Conservation (phyloP, 1,140 invertebrate genomes). For the Ostrea denselamellosa region DNA sequence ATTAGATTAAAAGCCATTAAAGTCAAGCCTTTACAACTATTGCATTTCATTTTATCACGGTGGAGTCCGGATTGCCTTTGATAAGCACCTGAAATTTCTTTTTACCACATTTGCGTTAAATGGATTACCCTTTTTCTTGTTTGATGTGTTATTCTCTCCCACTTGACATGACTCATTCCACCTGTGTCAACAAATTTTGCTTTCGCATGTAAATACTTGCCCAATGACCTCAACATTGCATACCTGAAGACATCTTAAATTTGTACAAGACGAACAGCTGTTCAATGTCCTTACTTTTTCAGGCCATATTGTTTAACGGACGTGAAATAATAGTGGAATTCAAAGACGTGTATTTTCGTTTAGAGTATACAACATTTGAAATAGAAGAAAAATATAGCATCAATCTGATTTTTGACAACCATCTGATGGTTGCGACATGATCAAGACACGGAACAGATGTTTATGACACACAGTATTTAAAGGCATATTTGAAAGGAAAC, state of each 20-base stretch:
- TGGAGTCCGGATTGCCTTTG: background rate
- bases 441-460: slow-evolving; percentile 2
- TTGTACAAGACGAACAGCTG: background rate
- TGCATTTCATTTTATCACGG: background rate
- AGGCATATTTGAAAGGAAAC: slow-evolving; percentile 33
- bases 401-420: background rate
- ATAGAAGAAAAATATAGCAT: too few species aligned
- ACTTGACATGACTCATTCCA: slow-evolving; percentile 19
- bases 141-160: slow-evolving; percentile 1
- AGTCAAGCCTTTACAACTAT: background rate
- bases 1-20: slow-evolving; percentile 26
- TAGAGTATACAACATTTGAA: too few species aligned
- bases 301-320: background rate
- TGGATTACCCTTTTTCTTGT: background rate
- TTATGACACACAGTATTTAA: background rate
- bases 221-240: background rate
- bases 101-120: background rate
- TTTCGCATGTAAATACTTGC: slow-evolving; percentile 28
- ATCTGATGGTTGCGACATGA: background rate
- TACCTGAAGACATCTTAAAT: background rate
- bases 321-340: too few species aligned
- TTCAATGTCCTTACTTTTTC: background rate
- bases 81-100: slow-evolving; percentile 18
- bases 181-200: slow-evolving; percentile 32
- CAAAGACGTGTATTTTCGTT: too few species aligned